These are phyloP conservation scores for Eubasilissa regina DNA, from an alignment of 1,140 invertebrate genomes.

Conservation along the genomic window DNA sequence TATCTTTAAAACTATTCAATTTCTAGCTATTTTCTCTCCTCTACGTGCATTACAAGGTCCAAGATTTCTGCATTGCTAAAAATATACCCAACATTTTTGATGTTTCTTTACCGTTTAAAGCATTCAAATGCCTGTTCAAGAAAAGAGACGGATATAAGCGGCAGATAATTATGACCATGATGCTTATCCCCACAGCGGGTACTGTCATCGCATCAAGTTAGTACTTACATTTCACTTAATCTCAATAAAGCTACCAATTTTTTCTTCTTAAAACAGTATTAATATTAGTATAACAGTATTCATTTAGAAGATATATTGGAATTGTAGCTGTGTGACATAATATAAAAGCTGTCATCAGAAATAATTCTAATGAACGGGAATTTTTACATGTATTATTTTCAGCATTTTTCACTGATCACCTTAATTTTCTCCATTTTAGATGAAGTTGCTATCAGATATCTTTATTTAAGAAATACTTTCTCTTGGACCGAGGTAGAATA, in stretches of 20 bases:
- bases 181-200: constrained; percentile 66
- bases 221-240: not conserved
- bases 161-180: constrained; percentile 66
- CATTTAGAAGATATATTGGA: no score
- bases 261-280: no score
- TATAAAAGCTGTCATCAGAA: no score
- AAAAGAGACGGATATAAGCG: constrained; percentile 65
- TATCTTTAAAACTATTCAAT: no score
- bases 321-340: no score
- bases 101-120: constrained; percentile 63
- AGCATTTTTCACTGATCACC: not conserved
- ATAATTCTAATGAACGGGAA: no score
- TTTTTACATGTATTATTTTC: no score
- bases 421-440: constrained; percentile 16
- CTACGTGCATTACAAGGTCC: constrained; percentile 59
- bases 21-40: constrained; percentile 66
- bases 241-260: no score
- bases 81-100: constrained; percentile 52
- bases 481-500: constrained; percentile 28
- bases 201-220: constrained; percentile 66
- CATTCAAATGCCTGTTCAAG: constrained; percentile 65
- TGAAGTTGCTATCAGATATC: constrained; percentile 36
- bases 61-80: constrained; percentile 48
- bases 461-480: constrained; percentile 41
- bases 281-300: no score